Evolutionary conservation across 2,113 vertebrate genomes (phyloP), one percentile per base, ranked within the genome.

Genomic region (Oncorhynchus masou): DNA sequence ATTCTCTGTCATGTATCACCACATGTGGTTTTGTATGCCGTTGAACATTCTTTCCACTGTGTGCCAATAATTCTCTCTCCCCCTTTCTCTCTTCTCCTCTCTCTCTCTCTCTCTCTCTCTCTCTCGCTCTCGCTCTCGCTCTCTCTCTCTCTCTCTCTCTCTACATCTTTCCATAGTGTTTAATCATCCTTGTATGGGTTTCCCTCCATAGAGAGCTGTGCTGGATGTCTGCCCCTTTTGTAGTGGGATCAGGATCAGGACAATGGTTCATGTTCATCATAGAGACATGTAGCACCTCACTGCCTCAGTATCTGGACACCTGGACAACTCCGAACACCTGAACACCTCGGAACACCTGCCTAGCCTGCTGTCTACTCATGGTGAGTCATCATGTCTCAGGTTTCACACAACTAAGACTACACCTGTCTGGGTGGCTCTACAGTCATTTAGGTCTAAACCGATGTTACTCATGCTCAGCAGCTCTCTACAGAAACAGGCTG

Each of bases 301-400:
- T 87, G 88, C 78, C 83, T 77, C 86, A 70, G 72, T 80, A 88
- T 22, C 59, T 5, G n/a, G 59, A 22, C 19, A 22, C n/a, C 59
- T 22, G 54, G 54, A 45, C 39, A 45, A 4, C 39, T 87, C 87
- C 85, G 29, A 31, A 22, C 19, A 22, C n/a, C n/a, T 22, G 54
- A 16, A 45, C 39, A 45, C 16, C 54, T 20, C 54, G 1, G 80
- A 77, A 86, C 79, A 82, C 75, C 77, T 79, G 79, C 77, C 73
- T 9, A 16, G 59, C n/a, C n/a, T 72, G 78, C 88, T 75, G 81
- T 84, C 85, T 79, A 48, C 84, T 83, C 82, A 88, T 86, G 91
- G 91, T 91, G 85, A 91, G 89, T 88, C 82, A 48, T 54, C 71
- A 74, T 12, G 9, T 45, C 2, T 45, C 64, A 57, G 60, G 71